Evolutionary conservation across 2,113 vertebrate species (phyloP).

Genomic region (Callithrix jacchus): DNA sequence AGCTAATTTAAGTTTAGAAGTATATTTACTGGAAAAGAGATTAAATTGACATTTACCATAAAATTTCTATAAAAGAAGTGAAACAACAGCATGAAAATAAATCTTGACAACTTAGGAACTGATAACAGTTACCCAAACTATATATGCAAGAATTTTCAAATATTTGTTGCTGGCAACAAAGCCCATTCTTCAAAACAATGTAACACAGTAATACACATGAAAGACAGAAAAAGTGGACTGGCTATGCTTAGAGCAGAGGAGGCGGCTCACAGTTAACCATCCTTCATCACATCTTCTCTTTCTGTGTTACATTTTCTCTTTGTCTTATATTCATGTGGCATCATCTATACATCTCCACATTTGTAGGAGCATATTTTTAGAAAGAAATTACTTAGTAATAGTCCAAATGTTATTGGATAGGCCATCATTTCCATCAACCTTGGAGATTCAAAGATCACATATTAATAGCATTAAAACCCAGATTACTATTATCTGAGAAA

Average conservation of each 20-base stretch:
- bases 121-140: not conserved
- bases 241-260: not conserved
- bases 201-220: not conserved
- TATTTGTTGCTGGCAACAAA: not conserved
- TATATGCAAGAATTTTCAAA: not conserved
- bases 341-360: not conserved
- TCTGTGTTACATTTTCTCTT: not conserved
- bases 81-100: not conserved
- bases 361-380: not conserved
- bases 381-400: not conserved
- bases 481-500: not conserved
- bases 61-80: not conserved
- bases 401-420: not conserved
- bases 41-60: not conserved
- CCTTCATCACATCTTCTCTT: not conserved
- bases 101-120: not conserved
- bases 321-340: not conserved
- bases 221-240: not conserved
- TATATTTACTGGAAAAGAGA: not conserved
- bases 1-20: not conserved
- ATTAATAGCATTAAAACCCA: not conserved
- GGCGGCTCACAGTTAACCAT: not conserved
- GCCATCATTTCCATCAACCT: not conserved
- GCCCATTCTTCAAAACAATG: not conserved
- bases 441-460: not conserved